A percentile compares a stretch with the other conserved stretches of the same genome.
Evolutionary conservation across 1,140 invertebrate species (phyloP).

Genomic region (Drosophila parvula): DNA sequence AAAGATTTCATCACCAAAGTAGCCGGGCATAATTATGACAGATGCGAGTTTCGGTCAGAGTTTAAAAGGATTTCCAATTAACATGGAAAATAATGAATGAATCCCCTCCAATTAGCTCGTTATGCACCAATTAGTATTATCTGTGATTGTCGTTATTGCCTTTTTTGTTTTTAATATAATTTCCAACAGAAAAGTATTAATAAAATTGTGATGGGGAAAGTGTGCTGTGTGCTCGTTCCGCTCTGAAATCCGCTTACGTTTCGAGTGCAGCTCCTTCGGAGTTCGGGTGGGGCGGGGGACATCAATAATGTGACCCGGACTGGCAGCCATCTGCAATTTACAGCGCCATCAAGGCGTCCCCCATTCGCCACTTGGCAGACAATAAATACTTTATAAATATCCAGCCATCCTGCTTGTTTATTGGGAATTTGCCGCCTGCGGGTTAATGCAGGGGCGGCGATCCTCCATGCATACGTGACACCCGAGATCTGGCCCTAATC

Average conservation of each 20-base stretch:
- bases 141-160: not conserved
- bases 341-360: not conserved
- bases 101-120: not conserved
- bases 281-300: too few species aligned
- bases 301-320: too few species aligned
- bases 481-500: constrained; percentile 46
- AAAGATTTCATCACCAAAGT: not conserved
- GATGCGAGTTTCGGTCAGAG: too few species aligned
- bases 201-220: too few species aligned
- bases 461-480: constrained; percentile 7
- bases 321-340: constrained; percentile 35
- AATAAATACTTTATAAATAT: constrained; percentile 56
- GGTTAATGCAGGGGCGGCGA: not conserved
- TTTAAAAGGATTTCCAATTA: not conserved
- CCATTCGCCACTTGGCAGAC: constrained; percentile 10
- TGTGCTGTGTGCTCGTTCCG: too few species aligned
- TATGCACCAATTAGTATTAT: not conserved
- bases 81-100: too few species aligned
- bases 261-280: too few species aligned
- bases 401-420: constrained; percentile 1
- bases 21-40: too few species aligned
- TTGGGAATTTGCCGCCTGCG: constrained; percentile 8
- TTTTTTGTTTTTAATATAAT: too few species aligned
- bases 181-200: too few species aligned
- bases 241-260: too few species aligned